A percentile compares a stretch with the other conserved stretches of the same genome.
phyloP scores from a whole-genome alignment of 2,113 vertebrate species.

The Charina bottae region DNA sequence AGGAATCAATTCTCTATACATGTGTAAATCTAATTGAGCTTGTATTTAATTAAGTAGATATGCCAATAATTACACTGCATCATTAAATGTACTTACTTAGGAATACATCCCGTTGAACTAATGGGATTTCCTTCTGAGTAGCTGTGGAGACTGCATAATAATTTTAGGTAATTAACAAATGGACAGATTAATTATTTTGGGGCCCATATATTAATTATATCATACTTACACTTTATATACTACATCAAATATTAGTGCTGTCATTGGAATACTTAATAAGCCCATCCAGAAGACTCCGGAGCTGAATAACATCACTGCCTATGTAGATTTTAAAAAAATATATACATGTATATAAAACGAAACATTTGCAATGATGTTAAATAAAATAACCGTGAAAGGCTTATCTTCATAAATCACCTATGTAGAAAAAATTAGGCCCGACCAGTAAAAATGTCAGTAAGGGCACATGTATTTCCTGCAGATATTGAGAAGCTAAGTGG shows the following conservation, averaged over 20 bases:
- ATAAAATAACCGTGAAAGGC: background rate
- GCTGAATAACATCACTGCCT: constrained; percentile 94
- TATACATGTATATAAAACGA: background rate
- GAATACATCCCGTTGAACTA: background rate
- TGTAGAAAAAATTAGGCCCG: background rate
- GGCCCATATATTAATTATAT: background rate
- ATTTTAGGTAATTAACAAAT: background rate
- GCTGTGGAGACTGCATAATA: background rate
- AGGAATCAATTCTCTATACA: background rate
- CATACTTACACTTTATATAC: constrained; percentile 94
- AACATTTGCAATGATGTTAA: constrained; percentile 7
- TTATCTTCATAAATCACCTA: background rate
- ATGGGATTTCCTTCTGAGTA: background rate
- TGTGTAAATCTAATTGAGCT: background rate
- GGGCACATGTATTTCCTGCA: background rate
- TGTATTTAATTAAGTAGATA: background rate
- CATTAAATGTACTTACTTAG: background rate
- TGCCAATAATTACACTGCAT: background rate
- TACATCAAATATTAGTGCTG: constrained; percentile 91
- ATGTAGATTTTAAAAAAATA: constrained; percentile 32
- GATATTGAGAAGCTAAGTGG: background rate
- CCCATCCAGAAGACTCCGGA: constrained; percentile 97
- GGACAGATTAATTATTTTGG: constrained; percentile 9
- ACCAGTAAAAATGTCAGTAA: background rate
- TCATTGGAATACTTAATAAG: constrained; percentile 91